A percentile compares a stretch with the other conserved stretches of the same genome.
Evolutionary conservation across 2,888 invertebrate species (phyloP).

Genomic region (Liodrosophila aerea): DNA sequence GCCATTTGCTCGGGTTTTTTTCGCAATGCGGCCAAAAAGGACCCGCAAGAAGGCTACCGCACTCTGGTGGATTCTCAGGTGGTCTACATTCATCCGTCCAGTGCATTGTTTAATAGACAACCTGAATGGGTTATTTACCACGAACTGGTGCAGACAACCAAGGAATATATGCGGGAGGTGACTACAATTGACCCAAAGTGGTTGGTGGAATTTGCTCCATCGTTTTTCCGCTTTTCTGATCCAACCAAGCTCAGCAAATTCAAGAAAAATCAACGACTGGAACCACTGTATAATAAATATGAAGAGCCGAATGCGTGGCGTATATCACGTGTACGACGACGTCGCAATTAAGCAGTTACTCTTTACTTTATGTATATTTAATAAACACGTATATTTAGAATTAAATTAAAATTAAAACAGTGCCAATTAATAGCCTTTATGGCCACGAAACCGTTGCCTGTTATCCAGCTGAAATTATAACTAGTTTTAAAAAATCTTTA

Average conservation of each 20-base stretch:
- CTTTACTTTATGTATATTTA: conserved; percentile 27
- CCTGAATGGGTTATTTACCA: conserved; percentile 99
- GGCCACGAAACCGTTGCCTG: conserved; percentile 90
- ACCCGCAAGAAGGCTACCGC: conserved; percentile 98
- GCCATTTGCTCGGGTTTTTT: conserved; percentile 99
- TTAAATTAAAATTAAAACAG: conserved; percentile 34
- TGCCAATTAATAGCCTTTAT: conserved; percentile 86
- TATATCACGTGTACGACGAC: conserved; percentile 94
- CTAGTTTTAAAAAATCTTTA: too few relatives aligned
- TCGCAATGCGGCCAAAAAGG: conserved; percentile 99
- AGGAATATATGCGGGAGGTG: conserved; percentile 99
- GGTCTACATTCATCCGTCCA: conserved; percentile 99
- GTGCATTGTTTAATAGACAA: conserved; percentile 98
- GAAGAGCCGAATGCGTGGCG: conserved; percentile 99
- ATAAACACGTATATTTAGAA: conserved; percentile 48
- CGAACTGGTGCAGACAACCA: conserved; percentile 98
- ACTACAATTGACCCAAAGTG: conserved; percentile 98
- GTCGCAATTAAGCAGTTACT: conserved; percentile 88
- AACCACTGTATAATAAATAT: conserved; percentile 99
- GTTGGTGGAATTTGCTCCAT: conserved; percentile 99
- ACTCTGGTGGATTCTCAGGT: conserved; percentile 98
- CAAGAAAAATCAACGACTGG: conserved; percentile 98
- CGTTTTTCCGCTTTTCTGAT: conserved; percentile 99
- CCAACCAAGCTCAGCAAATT: conserved; percentile 99
- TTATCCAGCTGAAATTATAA: conserved; percentile 88